Evolutionary conservation across 2,888 invertebrate genomes (phyloP).

Genomic region (Caenorhabditis sp.): DNA sequence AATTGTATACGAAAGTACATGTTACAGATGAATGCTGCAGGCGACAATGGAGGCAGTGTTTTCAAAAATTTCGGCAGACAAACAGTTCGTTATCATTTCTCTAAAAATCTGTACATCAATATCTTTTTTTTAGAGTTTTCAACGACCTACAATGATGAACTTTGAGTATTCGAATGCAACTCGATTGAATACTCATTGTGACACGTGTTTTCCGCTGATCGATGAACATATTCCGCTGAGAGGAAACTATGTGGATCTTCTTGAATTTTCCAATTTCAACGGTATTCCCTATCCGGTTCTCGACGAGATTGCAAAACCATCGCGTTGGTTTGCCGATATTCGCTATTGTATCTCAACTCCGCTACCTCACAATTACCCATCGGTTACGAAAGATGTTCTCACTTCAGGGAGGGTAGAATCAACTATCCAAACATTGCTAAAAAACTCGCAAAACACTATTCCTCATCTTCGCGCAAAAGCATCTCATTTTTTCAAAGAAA

Average conservation of each 20-base stretch:
- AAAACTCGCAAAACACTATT: conserved; percentile 9
- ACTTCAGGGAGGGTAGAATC: conserved; percentile 31
- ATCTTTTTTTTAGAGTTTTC: not conserved
- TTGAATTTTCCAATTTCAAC: conserved; percentile 48
- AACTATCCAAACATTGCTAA: conserved; percentile 9
- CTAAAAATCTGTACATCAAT: not conserved
- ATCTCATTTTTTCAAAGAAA: conserved; percentile 47
- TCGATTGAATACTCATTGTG: conserved; percentile 27
- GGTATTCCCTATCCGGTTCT: conserved; percentile 42
- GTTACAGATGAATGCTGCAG: conserved; percentile 3
- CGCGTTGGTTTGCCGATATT: conserved; percentile 51
- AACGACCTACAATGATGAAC: not conserved
- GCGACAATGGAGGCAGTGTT: conserved; percentile 1
- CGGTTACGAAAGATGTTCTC: conserved; percentile 51
- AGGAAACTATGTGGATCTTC: conserved; percentile 48
- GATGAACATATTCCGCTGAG: conserved; percentile 4
- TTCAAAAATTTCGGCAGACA: conserved; percentile 2
- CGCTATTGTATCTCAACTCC: conserved; percentile 52
- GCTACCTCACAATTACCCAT: conserved; percentile 54
- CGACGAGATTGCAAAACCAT: conserved; percentile 16
- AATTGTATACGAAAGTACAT: not conserved
- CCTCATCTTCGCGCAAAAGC: not conserved
- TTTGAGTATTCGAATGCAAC: conserved; percentile 5
- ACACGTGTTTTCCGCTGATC: conserved; percentile 37
- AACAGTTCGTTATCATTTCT: conserved; percentile 1